Evolutionary conservation across 2,888 invertebrate genomes (phyloP), one percentile per base, ranked within the genome.

Genomic region (Phortica magna): DNA sequence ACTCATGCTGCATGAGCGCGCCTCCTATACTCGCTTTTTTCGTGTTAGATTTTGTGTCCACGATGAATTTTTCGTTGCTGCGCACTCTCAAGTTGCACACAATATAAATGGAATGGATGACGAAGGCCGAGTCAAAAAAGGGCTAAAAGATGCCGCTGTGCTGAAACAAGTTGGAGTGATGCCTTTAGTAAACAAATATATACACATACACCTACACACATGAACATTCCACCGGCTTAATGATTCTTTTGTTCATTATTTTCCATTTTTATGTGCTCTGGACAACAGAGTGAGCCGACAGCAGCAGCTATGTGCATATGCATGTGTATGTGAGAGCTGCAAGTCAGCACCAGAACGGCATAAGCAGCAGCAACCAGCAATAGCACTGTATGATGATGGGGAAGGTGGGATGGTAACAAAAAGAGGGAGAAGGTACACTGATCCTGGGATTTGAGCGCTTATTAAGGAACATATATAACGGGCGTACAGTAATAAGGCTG

Each of bases 161-260:
- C 22, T 19, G 31, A 17, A 22, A 7, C 22, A 19, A 61, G 61
- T 61, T 61, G 22, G 19, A 19, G 61, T 22, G 19, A 10, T 61
- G 22, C 17, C 4, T 61, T 59, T 7, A 5, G 59, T 48, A 12
- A 43, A 19, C 4, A 70, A n/a, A 53, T 9, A 70, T 5, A 65
- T n/a, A 48, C 53, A 48, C 0, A 70, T 14, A 70, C 31, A 70
- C 22, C 19, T 19, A 70, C 31, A 70, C 6, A 70, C 48, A 70
- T 48, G 41, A 7, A 12, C 41, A 53, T 48, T 41, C 70, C 31
- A 12, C 53, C 48, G 74, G 80, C 82, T 87, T 87, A 88, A 87
- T 87, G 85, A 87, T 87, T 88, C 87, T 85, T 88, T 87, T 87
- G 86, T 88, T 87, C 87, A 87, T 86, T 86, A 88, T 87, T 87